Conservation (phyloP, 2,797 vertebrate species). For the Kryptolebias ocellatus region DNA sequence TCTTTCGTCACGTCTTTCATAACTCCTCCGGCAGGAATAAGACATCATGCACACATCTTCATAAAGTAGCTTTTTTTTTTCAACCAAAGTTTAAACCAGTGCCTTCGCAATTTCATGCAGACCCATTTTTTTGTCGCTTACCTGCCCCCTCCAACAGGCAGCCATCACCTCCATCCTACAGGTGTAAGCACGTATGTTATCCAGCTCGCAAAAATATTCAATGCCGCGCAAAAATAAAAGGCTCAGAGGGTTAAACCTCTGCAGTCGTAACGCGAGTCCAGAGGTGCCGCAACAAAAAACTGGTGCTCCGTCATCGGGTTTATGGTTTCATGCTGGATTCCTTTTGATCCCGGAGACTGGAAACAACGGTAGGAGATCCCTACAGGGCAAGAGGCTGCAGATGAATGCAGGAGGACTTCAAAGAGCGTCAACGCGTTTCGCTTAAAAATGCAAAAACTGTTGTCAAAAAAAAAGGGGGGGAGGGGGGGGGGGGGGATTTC, state of each 20-base stretch:
- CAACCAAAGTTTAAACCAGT: slow-evolving; percentile 24
- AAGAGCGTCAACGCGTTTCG: slow-evolving; percentile 19
- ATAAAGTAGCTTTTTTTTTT: slow-evolving; percentile 32
- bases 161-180: slow-evolving; percentile 80
- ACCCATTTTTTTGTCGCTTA: slow-evolving; percentile 41
- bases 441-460: slow-evolving; percentile 2
- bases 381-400: slow-evolving; percentile 54
- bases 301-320: slow-evolving; percentile 35
- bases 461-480: not conserved
- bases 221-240: not conserved
- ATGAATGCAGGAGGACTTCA: slow-evolving; percentile 43
- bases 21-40: slow-evolving; percentile 25
- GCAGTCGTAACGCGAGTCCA: slow-evolving; percentile 19
- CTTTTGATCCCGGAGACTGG: slow-evolving; percentile 62
- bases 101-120: not conserved
- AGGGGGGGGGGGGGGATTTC: not conserved
- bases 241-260: not conserved
- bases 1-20: not conserved
- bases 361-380: slow-evolving; percentile 64
- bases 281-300: slow-evolving; percentile 33
- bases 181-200: slow-evolving; percentile 20
- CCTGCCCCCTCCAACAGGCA: slow-evolving; percentile 84
- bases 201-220: not conserved
- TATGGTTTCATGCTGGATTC: slow-evolving; percentile 46
- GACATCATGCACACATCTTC: slow-evolving; percentile 36